phyloP scores from a whole-genome alignment of 2,888 invertebrate genomes.

The Dioctria linearis region DNA sequence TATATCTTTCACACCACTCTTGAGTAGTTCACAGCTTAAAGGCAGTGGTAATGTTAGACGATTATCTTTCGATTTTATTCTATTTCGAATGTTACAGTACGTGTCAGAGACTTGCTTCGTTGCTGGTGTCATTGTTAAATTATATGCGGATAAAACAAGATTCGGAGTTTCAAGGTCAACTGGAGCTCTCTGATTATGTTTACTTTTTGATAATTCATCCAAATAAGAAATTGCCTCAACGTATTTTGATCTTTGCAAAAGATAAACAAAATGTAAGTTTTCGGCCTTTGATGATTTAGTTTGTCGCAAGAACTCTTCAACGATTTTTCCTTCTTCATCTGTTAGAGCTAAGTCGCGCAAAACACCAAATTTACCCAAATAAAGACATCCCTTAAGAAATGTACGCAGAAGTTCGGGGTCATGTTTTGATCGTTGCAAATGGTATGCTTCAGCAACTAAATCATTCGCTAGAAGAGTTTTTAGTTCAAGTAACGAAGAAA shows the following conservation, averaged over 20 bases:
- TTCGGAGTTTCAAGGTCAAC: conserved; percentile 64
- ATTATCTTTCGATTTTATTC: conserved; percentile 59
- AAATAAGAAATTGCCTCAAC: conserved; percentile 69
- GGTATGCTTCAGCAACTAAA: conserved; percentile 68
- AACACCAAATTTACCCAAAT: conserved; percentile 64
- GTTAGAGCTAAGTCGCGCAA: conserved; percentile 66
- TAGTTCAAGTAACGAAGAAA: conserved; percentile 64
- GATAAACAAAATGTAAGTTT: conserved; percentile 67
- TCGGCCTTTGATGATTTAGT: conserved; percentile 64
- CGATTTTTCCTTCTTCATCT: conserved; percentile 65
- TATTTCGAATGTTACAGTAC: conserved; percentile 66
- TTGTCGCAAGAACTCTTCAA: conserved; percentile 64
- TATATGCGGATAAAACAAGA: conserved; percentile 67
- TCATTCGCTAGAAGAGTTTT: conserved; percentile 67
- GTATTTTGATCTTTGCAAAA: conserved; percentile 68
- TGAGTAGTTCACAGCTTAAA: conserved; percentile 67
- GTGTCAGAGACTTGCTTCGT: conserved; percentile 66
- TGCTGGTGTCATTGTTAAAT: conserved; percentile 68
- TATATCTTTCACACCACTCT: conserved; percentile 64
- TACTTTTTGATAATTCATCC: conserved; percentile 65
- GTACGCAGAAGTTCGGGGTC: conserved; percentile 64
- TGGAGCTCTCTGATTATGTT: conserved; percentile 50
- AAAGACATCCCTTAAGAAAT: conserved; percentile 66
- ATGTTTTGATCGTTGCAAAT: conserved; percentile 65
- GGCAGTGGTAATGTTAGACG: conserved; percentile 64